phyloP scores from a whole-genome alignment of 2,888 invertebrate species.

The Alloplasta piceator region DNA sequence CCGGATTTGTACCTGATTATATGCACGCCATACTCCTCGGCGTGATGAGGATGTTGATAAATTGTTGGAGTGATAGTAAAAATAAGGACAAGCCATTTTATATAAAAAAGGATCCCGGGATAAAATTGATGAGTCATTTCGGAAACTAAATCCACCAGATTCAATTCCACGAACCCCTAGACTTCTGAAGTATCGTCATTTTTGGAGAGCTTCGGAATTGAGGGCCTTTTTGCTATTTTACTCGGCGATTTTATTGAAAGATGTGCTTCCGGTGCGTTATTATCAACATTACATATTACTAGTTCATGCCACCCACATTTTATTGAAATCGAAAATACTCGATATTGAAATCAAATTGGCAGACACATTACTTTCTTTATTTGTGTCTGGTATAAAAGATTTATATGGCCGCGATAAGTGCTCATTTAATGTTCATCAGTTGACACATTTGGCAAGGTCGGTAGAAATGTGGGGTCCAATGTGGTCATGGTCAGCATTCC shows the following conservation, averaged over 20 bases:
- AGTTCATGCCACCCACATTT: constrained; percentile 8
- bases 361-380: constrained; percentile 15
- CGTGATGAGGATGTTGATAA: constrained; percentile 2
- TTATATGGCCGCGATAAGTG: constrained; percentile 40
- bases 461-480: constrained; percentile 25
- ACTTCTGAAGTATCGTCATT: not conserved
- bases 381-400: constrained; percentile 7
- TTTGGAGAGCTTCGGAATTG: not conserved
- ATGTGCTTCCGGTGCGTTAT: constrained; percentile 3
- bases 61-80: not conserved
- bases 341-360: constrained; percentile 20
- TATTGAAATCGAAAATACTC: constrained; percentile 12
- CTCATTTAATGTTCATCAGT: constrained; percentile 38
- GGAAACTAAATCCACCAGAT: constrained; percentile 37
- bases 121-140: constrained; percentile 19
- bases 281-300: not conserved
- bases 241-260: constrained; percentile 25
- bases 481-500: constrained; percentile 36
- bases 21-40: constrained; percentile 29
- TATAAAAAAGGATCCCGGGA: constrained; percentile 29
- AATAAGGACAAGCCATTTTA: constrained; percentile 33
- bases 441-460: constrained; percentile 9
- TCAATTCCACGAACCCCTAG: constrained; percentile 30
- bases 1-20: constrained; percentile 31
- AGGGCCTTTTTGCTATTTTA: constrained; percentile 29